Percentiles rank a stretch among this genome's conserved stretches.
phyloP scores from a whole-genome alignment of 2,797 vertebrate genomes.

The Halcyon chelicuti region DNA sequence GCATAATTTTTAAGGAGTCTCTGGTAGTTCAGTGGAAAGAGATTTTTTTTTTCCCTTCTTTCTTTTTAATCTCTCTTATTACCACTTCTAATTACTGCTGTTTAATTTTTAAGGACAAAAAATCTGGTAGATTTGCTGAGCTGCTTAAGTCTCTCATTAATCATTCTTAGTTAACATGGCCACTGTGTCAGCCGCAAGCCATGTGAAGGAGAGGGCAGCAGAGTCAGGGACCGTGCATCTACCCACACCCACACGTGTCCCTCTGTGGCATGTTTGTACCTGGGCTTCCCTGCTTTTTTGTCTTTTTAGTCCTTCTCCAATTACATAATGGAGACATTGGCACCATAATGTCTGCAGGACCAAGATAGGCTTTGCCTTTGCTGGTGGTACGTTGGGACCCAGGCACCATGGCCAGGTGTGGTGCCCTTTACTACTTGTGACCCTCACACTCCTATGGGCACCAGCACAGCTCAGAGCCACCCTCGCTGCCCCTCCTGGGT shows the following conservation, averaged over 20 bases:
- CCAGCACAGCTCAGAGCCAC: background rate
- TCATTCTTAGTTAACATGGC: background rate
- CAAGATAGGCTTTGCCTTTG: background rate
- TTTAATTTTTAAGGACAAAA: slow-evolving; percentile 1
- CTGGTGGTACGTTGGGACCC: background rate
- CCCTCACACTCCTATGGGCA: background rate
- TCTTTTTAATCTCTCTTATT: background rate
- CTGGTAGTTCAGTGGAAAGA: background rate
- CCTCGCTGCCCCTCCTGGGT: background rate
- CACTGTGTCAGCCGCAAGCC: background rate
- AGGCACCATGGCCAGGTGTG: background rate
- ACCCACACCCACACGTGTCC: background rate
- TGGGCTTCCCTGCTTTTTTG: background rate
- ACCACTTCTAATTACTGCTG: background rate
- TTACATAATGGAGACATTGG: background rate
- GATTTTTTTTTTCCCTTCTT: background rate
- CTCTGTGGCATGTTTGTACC: background rate
- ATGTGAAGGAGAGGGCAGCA: background rate
- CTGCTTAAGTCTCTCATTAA: background rate
- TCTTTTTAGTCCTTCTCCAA: background rate
- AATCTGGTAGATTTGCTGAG: background rate
- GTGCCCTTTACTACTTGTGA: background rate
- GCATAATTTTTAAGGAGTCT: background rate
- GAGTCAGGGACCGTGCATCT: background rate
- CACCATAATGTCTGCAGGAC: background rate